A percentile compares a stretch with the other conserved stretches of the same genome.
These are phyloP conservation scores for Hoplodrina ambigua DNA, from an alignment of 2,888 invertebrate species.

Conservation along the genomic window DNA sequence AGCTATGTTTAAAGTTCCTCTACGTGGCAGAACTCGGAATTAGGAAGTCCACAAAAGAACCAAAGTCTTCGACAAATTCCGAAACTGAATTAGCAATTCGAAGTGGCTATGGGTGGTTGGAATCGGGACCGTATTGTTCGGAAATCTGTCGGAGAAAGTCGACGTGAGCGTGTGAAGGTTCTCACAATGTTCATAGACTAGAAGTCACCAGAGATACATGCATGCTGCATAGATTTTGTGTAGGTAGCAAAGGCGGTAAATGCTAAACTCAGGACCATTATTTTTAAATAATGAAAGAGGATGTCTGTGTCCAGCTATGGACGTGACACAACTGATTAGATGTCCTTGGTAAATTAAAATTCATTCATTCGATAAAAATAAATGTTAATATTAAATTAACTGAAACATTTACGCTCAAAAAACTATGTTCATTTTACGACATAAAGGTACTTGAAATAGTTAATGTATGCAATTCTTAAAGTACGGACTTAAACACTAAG, in stretches of 20 bases:
- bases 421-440: constrained; percentile 7
- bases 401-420: neutral
- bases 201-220: neutral
- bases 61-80: constrained; percentile 19
- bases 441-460: constrained; percentile 2
- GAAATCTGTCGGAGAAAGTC: constrained; percentile 2
- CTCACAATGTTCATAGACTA: neutral
- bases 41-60: constrained; percentile 9
- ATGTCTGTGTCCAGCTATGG: too few species aligned
- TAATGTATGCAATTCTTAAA: constrained; percentile 4
- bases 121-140: constrained; percentile 15
- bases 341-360: neutral
- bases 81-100: constrained; percentile 32
- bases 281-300: too few species aligned
- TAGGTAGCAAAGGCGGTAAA: neutral
- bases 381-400: neutral
- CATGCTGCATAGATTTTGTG: neutral
- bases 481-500: constrained; percentile 13
- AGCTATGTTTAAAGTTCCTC: constrained; percentile 19
- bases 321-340: neutral
- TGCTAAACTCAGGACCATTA: neutral
- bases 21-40: constrained; percentile 33
- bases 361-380: too few species aligned
- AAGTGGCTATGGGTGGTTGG: constrained; percentile 3
- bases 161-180: constrained; percentile 27